A percentile compares a stretch with the other conserved stretches of the same genome.
phyloP scores from a whole-genome alignment of 2,113 vertebrate genomes.

The Dicaeum eximium region DNA sequence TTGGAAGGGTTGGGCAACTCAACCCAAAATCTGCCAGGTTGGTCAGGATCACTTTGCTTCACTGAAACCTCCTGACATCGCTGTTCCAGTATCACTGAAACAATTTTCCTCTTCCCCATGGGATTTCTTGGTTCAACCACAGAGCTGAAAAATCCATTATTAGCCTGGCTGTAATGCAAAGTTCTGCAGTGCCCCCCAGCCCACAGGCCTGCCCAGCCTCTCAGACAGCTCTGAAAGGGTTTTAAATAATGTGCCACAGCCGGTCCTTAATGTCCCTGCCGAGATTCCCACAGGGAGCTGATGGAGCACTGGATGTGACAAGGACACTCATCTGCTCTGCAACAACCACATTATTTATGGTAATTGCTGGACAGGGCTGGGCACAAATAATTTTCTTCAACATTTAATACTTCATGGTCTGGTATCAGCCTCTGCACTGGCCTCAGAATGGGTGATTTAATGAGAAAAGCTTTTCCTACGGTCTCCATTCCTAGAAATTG shows the following conservation, averaged over 20 bases:
- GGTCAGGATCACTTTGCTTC: neutral
- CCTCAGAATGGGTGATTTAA: neutral
- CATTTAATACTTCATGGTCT: neutral
- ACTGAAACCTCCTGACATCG: neutral
- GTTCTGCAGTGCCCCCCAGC: neutral
- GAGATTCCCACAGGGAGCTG: neutral
- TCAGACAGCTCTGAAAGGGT: neutral
- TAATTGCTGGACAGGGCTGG: neutral
- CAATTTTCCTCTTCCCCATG: slow-evolving; percentile 6
- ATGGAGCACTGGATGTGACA: neutral
- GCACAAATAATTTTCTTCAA: neutral
- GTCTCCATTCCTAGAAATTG: neutral
- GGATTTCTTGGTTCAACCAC: slow-evolving; percentile 23
- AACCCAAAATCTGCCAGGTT: neutral
- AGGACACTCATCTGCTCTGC: neutral
- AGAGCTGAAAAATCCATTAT: slow-evolving; percentile 51
- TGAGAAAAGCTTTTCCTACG: neutral
- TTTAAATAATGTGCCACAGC: neutral
- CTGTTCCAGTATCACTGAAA: neutral
- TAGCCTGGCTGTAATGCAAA: slow-evolving; percentile 9
- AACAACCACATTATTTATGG: neutral
- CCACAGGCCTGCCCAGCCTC: slow-evolving; percentile 6
- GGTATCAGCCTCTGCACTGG: neutral
- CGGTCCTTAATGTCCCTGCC: neutral
- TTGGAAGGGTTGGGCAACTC: neutral